A percentile compares a stretch with the other conserved stretches of the same genome.
These are phyloP conservation scores for Nerophis lumbriciformis DNA, from an alignment of 2,113 vertebrate genomes.

Conservation along the genomic window DNA sequence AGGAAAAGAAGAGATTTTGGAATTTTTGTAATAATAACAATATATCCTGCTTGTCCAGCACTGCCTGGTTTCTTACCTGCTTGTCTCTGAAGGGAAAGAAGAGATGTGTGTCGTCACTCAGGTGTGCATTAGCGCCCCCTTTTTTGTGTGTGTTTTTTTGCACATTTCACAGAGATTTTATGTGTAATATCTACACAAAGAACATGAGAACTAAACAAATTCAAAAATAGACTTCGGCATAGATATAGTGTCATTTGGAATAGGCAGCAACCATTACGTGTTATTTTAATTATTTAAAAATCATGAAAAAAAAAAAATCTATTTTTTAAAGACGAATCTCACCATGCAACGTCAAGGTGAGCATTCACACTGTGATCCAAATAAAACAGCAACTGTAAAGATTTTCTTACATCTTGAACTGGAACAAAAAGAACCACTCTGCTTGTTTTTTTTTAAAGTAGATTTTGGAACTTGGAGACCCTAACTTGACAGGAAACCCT, in stretches of 20 bases:
- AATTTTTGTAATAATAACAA: constrained; percentile 15
- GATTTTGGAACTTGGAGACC: too few relatives aligned
- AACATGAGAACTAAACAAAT: constrained; percentile 42
- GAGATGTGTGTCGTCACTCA: constrained; percentile 20
- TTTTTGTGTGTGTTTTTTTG: constrained; percentile 17
- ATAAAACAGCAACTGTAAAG: constrained; percentile 11
- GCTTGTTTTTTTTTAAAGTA: constrained; percentile 8
- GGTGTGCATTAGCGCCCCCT: constrained; percentile 19
- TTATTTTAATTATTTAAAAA: too few relatives aligned
- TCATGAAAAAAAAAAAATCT: too few relatives aligned
- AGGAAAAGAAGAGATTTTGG: constrained; percentile 10
- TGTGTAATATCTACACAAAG: constrained; percentile 21
- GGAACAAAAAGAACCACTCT: constrained; percentile 3
- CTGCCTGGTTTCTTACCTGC: constrained; percentile 64
- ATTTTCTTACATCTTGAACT: constrained; percentile 2
- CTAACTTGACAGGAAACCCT: too few relatives aligned
- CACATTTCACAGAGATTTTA: constrained; percentile 26
- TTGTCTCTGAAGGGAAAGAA: constrained; percentile 55
- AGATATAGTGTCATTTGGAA: background rate
- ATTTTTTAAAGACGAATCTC: background rate
- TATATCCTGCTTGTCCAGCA: constrained; percentile 35
- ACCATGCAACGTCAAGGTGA: constrained; percentile 4
- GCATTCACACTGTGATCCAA: constrained; percentile 23
- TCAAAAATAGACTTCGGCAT: constrained; percentile 11
- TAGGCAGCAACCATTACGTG: background rate